Evolutionary conservation across 2,113 vertebrate genomes (phyloP).

Genomic region (Pelodiscus sinensis): DNA sequence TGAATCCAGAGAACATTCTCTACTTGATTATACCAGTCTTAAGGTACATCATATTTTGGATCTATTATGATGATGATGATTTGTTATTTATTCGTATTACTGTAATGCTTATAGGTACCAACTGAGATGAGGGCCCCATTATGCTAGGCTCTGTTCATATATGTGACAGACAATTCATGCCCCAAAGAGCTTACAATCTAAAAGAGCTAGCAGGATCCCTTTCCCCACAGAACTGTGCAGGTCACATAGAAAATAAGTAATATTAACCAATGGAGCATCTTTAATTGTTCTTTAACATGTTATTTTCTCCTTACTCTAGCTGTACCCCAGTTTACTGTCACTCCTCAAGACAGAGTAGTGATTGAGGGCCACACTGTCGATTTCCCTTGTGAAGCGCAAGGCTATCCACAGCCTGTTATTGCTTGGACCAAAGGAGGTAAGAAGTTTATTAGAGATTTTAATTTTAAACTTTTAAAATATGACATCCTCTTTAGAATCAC

Average conservation of each 20-base stretch:
- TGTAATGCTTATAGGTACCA: background rate
- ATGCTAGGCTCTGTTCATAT: background rate
- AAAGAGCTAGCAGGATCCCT: background rate
- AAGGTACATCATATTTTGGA: background rate
- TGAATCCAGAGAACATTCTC: background rate
- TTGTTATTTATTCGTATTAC: background rate
- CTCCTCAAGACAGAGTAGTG: constrained; percentile 90
- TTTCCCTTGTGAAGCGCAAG: constrained; percentile 92
- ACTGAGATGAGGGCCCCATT: background rate
- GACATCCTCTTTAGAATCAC: background rate
- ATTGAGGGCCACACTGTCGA: constrained; percentile 94
- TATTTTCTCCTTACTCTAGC: constrained; percentile 74
- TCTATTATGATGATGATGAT: background rate
- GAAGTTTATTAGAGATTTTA: background rate
- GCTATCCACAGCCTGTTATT: constrained; percentile 92
- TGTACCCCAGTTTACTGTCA: constrained; percentile 91
- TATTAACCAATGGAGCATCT: background rate
- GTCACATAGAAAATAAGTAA: background rate
- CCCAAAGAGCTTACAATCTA: rapidly evolving
- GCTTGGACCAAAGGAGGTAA: constrained; percentile 96
- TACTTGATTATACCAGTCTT: background rate
- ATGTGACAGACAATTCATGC: background rate
- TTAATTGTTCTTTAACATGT: background rate
- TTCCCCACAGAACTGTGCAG: background rate
- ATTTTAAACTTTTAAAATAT: background rate